phyloP scores from a whole-genome alignment of 2,113 vertebrate species.

The Microcebus tavaratra region DNA sequence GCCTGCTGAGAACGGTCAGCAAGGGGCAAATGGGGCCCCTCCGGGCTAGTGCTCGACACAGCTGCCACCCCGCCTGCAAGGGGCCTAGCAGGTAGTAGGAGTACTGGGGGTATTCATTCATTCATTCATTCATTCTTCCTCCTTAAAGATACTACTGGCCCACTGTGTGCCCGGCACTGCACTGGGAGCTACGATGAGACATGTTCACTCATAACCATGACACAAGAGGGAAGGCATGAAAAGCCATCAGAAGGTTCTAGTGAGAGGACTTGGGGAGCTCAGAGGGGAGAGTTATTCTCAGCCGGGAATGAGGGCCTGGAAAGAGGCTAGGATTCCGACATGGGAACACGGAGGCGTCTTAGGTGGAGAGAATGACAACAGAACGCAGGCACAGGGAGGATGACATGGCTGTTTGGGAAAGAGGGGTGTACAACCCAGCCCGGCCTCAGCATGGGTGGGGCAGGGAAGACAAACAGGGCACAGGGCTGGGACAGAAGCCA shows the following conservation, averaged over 20 bases:
- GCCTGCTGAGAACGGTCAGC: background rate
- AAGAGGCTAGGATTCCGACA: background rate
- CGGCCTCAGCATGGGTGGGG: fast-evolving
- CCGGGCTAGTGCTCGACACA: background rate
- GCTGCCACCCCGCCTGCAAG: background rate
- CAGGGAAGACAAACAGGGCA: background rate
- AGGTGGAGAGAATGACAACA: background rate
- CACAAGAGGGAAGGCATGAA: background rate
- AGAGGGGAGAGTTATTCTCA: background rate
- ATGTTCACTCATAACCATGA: background rate
- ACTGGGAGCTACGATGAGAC: background rate
- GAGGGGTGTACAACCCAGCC: background rate
- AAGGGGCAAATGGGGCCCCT: background rate
- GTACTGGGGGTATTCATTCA: background rate
- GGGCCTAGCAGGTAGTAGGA: background rate
- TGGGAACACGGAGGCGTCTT: background rate
- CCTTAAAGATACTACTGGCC: background rate
- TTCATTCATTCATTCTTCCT: background rate
- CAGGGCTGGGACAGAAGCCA: background rate
- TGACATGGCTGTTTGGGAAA: background rate
- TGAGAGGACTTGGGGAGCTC: background rate
- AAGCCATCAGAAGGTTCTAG: background rate
- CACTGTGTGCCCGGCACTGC: background rate
- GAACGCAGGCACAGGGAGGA: background rate
- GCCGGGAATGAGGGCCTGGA: background rate